Base-by-base conservation (phyloP, 1,140 invertebrate species). In the Apis dorsata region DNA sequence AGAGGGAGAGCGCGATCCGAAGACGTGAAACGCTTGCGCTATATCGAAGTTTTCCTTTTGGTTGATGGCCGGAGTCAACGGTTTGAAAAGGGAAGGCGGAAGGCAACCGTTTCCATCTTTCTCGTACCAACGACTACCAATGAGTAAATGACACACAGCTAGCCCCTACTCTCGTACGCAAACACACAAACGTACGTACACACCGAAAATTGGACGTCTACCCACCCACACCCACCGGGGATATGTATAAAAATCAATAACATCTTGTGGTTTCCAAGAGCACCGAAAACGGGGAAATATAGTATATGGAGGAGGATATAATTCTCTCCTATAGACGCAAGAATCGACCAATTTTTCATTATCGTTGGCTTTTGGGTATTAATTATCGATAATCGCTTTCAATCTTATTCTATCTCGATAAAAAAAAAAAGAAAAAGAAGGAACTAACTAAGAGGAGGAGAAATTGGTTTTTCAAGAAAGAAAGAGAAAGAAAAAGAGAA, bases 201-300 rank as follows among this genome's bases (percentile, higher is more conserved):
- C 62, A 78, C 78, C 71, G 51, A 80, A 79, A 77, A 74, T 81
- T 66, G 71, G 63, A 89, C 82, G 85, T 88, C 89, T 84, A 85
- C 68, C 77, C 85, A 73, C 86, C 72, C 82, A 72, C 81, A 68
- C 77, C 74, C 68, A 77, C 69, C 71, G 55, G 71, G 80, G 84
- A 88, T 87, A 85, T 90, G 85, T 92, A 92, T 91, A 92, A 93
- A 94, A 94, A 94, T 94, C 93, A 94, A 94, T 94, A 94, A 94
- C 92, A 92, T 94, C 93, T 94, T 92, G 91, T 85, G 91, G 91
- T 93, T 93, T 92, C 91, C 86, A 86, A 88, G 89, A 90, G 84
- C 89, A 70, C 84, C 86, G 86, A 92, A 90, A 91, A 89, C 83
- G 81, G 87, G 88, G 88, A 79, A 86, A 85, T 69, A 78, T 78